These are phyloP conservation scores for Empidonax alnorum DNA, from an alignment of 2,113 vertebrate species.

Conservation along the genomic window DNA sequence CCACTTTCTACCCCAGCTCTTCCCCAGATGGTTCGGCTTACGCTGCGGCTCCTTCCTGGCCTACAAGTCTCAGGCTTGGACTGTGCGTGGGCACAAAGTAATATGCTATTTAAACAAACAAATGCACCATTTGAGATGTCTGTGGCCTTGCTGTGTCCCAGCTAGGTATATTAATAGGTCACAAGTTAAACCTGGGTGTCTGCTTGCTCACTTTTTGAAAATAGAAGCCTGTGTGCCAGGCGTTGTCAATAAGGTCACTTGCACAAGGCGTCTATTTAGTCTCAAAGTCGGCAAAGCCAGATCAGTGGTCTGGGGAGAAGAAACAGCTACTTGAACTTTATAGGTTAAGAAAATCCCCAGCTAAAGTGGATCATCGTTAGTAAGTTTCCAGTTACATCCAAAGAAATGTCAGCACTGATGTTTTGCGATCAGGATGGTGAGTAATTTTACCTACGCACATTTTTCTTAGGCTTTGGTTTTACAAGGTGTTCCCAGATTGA, in stretches of 20 bases:
- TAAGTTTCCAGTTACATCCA: slow-evolving; percentile 60
- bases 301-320: slow-evolving; percentile 46
- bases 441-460: not conserved
- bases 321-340: slow-evolving; percentile 66
- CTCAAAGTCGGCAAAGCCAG: slow-evolving; percentile 1
- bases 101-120: slow-evolving; percentile 14
- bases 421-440: not conserved
- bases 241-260: not conserved
- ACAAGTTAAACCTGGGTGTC: slow-evolving; percentile 40
- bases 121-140: slow-evolving; percentile 37
- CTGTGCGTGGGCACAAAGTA: not conserved
- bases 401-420: slow-evolving; percentile 31
- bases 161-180: slow-evolving; percentile 53
- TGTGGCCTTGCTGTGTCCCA: slow-evolving; percentile 32
- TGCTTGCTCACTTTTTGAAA: slow-evolving; percentile 31
- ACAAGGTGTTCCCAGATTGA: slow-evolving; percentile 28
- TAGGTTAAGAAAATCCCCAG: slow-evolving; percentile 66
- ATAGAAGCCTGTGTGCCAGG: slow-evolving; percentile 10
- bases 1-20: not conserved
- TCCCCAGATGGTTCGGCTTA: not conserved
- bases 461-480: slow-evolving; percentile 21
- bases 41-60: not conserved
- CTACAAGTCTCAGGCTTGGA: not conserved
- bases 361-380: slow-evolving; percentile 44
- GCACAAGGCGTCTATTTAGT: slow-evolving; percentile 27